Evolutionary conservation across 2,888 invertebrate species (phyloP).

Genomic region (Cheilosia pagana): DNA sequence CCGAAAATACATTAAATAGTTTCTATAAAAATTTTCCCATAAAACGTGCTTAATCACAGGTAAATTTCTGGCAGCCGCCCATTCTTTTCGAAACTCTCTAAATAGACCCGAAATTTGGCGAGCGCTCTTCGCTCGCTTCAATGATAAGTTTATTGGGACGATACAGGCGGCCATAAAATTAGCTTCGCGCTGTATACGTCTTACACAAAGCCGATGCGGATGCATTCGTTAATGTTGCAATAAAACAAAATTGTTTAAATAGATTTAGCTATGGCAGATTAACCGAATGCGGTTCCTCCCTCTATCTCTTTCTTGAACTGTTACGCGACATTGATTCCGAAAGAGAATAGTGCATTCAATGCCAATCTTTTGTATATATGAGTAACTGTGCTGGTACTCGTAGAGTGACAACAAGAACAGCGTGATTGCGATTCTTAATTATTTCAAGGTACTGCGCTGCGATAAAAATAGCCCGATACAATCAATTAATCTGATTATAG

Average conservation of each 20-base stretch:
- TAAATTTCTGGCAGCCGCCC: slow-evolving; percentile 22
- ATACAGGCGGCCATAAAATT: slow-evolving; percentile 14
- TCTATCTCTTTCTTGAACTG: not conserved
- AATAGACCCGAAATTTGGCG: slow-evolving; percentile 2
- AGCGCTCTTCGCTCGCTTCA: not conserved
- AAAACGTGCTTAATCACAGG: slow-evolving; percentile 30
- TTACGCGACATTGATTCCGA: slow-evolving; percentile 27
- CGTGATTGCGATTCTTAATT: slow-evolving; percentile 17
- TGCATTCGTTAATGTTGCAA: slow-evolving; percentile 12
- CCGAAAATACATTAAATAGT: slow-evolving; percentile 33
- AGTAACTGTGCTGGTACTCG: too few species aligned
- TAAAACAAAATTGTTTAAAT: not conserved
- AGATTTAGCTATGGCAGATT: not conserved
- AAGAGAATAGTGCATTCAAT: slow-evolving; percentile 2
- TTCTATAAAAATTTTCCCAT: not conserved
- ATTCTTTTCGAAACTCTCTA: not conserved
- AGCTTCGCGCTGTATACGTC: not conserved
- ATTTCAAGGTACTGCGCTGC: slow-evolving; percentile 14
- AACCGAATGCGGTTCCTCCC: not conserved
- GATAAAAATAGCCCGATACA: slow-evolving; percentile 7
- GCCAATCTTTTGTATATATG: slow-evolving; percentile 6
- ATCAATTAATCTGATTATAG: slow-evolving; percentile 21
- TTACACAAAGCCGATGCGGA: slow-evolving; percentile 1
- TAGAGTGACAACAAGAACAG: not conserved
- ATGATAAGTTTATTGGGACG: slow-evolving; percentile 31